Conservation (phyloP, 2,888 invertebrate genomes). For the Portevinia maculata region DNA sequence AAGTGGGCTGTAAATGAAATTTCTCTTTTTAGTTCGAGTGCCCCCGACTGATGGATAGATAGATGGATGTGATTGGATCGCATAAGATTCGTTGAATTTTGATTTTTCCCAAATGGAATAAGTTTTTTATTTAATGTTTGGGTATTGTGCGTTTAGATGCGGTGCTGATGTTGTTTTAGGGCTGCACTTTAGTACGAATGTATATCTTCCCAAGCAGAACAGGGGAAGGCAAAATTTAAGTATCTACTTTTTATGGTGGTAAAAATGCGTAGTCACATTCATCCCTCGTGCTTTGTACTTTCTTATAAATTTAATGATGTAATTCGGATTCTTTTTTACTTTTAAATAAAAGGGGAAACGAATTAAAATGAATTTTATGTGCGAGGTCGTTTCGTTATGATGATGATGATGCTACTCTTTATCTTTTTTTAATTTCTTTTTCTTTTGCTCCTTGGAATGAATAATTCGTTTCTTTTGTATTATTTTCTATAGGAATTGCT, state of each 20-base stretch:
- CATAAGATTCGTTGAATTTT: slow-evolving; percentile 66
- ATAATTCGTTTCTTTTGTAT: slow-evolving; percentile 64
- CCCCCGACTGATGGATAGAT: slow-evolving; percentile 65
- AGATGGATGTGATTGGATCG: slow-evolving; percentile 41
- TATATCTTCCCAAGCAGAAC: neutral
- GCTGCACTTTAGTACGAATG: slow-evolving; percentile 59
- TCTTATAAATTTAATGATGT: slow-evolving; percentile 60
- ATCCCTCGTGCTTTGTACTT: slow-evolving; percentile 55
- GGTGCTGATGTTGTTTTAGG: slow-evolving; percentile 72
- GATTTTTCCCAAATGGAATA: slow-evolving; percentile 65
- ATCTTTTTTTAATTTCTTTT: slow-evolving; percentile 36
- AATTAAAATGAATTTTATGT: slow-evolving; percentile 67
- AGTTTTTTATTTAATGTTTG: slow-evolving; percentile 49
- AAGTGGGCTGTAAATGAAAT: slow-evolving; percentile 65
- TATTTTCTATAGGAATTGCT: slow-evolving; percentile 28
- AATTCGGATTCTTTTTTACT: slow-evolving; percentile 50
- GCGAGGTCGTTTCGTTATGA: slow-evolving; percentile 53
- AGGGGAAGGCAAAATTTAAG: slow-evolving; percentile 32
- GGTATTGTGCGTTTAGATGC: slow-evolving; percentile 53
- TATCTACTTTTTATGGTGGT: slow-evolving; percentile 57
- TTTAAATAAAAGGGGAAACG: slow-evolving; percentile 56
- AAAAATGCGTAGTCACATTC: slow-evolving; percentile 67
- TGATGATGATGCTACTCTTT: slow-evolving; percentile 45
- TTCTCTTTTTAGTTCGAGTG: slow-evolving; percentile 60
- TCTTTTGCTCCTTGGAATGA: slow-evolving; percentile 41